A percentile compares a stretch with the other conserved stretches of the same genome.
Evolutionary conservation across 2,797 vertebrate genomes (phyloP).

Genomic region (Falco biarmicus): DNA sequence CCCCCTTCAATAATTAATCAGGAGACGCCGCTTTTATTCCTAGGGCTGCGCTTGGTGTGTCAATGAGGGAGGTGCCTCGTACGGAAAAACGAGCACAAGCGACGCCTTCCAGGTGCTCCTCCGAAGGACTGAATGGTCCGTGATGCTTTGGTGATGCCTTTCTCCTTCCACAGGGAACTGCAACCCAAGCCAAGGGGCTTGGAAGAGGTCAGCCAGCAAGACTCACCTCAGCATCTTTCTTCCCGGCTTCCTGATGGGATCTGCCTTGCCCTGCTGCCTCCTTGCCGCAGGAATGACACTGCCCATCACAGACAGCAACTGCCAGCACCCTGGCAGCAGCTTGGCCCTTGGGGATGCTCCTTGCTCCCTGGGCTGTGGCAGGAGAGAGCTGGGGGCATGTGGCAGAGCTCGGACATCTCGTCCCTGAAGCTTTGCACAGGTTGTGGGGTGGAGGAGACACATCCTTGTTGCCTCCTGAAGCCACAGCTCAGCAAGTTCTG

Average conservation of each 20-base stretch:
- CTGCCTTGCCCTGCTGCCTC: not conserved
- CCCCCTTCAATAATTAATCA: slow-evolving; percentile 38
- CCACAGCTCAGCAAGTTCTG: not conserved
- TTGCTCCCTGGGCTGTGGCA: not conserved
- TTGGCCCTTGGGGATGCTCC: not conserved
- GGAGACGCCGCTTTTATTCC: not conserved
- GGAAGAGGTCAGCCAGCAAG: not conserved
- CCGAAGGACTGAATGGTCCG: not conserved
- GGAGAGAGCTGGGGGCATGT: rapidly evolving
- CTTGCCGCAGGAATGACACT: not conserved
- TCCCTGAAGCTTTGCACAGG: not conserved
- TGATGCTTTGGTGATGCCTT: not conserved
- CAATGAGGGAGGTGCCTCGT: not conserved
- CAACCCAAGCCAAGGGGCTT: not conserved
- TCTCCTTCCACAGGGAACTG: not conserved
- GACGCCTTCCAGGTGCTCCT: not conserved
- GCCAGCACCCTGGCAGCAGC: not conserved
- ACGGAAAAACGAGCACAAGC: rapidly evolving
- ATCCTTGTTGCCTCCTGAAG: rapidly evolving
- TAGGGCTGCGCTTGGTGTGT: not conserved
- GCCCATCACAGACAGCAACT: not conserved
- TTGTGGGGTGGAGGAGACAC: not conserved
- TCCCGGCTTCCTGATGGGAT: not conserved
- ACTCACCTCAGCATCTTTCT: not conserved
- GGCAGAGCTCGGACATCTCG: not conserved